Conservation (phyloP, 2,888 invertebrate genomes). For the Sisyra terminalis region DNA sequence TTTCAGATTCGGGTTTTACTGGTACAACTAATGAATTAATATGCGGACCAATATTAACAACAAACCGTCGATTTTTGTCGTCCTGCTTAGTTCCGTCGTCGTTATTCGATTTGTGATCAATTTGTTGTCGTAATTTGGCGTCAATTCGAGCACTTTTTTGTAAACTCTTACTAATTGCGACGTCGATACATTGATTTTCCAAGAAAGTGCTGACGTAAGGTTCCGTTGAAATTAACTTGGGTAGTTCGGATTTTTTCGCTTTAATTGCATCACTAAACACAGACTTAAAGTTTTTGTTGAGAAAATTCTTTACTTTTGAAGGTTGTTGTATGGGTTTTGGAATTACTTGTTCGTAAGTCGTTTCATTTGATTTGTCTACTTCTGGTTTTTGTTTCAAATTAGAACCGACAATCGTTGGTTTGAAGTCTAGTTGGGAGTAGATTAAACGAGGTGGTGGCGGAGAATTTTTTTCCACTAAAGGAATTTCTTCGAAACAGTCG, state of each 20-base stretch:
- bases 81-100: slow-evolving; percentile 8
- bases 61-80: slow-evolving; percentile 22
- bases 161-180: slow-evolving; percentile 49
- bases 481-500: slow-evolving; percentile 2
- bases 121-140: slow-evolving; percentile 41
- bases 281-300: slow-evolving; percentile 5
- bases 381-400: slow-evolving; percentile 9
- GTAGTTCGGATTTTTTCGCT: not conserved
- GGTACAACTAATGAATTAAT: slow-evolving; percentile 19
- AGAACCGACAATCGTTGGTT: slow-evolving; percentile 8
- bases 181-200: slow-evolving; percentile 54
- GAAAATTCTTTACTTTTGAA: slow-evolving; percentile 6
- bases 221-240: slow-evolving; percentile 15
- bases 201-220: slow-evolving; percentile 24
- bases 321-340: slow-evolving; percentile 5
- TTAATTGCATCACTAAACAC: not conserved
- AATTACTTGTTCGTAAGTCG: slow-evolving; percentile 4
- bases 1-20: slow-evolving; percentile 12
- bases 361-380: not conserved
- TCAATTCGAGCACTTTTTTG: slow-evolving; percentile 56
- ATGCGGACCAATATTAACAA: slow-evolving; percentile 27
- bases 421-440: slow-evolving; percentile 6
- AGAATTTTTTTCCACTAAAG: slow-evolving; percentile 1
- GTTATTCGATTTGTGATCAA: slow-evolving; percentile 18
- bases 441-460: not conserved